Percentiles rank a stretch among this genome's conserved stretches.
phyloP scores from a whole-genome alignment of 2,888 invertebrate species.

The Philopedon plagiatum region DNA sequence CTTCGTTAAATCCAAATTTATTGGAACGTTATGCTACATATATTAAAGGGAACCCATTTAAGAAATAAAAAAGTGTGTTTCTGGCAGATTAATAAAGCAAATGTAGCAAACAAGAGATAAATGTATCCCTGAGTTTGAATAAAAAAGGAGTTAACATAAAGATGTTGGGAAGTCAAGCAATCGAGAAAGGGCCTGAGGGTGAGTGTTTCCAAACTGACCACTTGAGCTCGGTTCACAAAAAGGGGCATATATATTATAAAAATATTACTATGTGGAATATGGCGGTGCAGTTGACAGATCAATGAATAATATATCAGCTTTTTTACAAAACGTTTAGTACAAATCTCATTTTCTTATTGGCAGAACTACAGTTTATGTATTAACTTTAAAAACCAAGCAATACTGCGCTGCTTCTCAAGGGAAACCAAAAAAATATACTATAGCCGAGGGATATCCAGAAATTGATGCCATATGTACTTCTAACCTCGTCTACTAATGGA shows the following conservation, averaged over 20 bases:
- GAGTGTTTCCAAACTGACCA: slow-evolving; percentile 60
- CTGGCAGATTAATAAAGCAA: slow-evolving; percentile 62
- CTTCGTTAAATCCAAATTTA: background rate
- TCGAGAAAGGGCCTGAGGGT: slow-evolving; percentile 57
- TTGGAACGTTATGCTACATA: background rate
- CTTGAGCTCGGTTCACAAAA: slow-evolving; percentile 57
- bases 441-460: background rate
- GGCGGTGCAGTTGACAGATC: slow-evolving; percentile 56
- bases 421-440: background rate
- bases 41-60: slow-evolving; percentile 29
- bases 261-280: slow-evolving; percentile 46
- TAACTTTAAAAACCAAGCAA: no score
- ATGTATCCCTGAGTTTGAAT: slow-evolving; percentile 63
- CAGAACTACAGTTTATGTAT: background rate
- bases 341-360: slow-evolving; percentile 52
- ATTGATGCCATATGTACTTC: slow-evolving; percentile 6
- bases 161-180: slow-evolving; percentile 59
- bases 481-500: slow-evolving; percentile 12
- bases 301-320: slow-evolving; percentile 58
- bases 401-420: background rate
- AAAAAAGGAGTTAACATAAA: slow-evolving; percentile 61
- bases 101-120: slow-evolving; percentile 59
- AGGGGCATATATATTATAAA: slow-evolving; percentile 46
- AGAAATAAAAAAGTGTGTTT: slow-evolving; percentile 56
- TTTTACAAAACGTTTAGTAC: slow-evolving; percentile 58